A percentile compares a stretch with the other conserved stretches of the same genome.
These are phyloP conservation scores for Hyles vespertilio DNA, from an alignment of 1,140 invertebrate species.

Conservation along the genomic window DNA sequence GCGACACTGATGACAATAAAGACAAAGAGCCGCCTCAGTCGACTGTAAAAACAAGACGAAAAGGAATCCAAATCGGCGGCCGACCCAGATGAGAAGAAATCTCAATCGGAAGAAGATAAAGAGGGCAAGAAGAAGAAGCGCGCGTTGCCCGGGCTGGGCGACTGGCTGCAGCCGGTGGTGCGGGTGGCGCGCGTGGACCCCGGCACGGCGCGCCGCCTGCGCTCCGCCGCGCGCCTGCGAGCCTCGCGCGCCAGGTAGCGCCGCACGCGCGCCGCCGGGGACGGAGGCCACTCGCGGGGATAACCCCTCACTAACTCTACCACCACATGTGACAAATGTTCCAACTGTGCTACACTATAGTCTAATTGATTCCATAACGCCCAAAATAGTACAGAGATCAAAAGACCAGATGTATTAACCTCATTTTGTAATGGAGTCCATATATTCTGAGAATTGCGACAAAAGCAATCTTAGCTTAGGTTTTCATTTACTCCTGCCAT, in stretches of 20 bases:
- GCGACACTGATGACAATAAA: conserved; percentile 20
- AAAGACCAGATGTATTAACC: too few species aligned
- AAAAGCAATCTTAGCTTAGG: not conserved
- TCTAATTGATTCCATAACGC: too few species aligned
- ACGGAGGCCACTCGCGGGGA: too few species aligned
- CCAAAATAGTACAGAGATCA: too few species aligned
- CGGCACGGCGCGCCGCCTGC: conserved; percentile 39
- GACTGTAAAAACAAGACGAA: not conserved
- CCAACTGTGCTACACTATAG: too few species aligned
- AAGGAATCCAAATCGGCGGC: conserved; percentile 14
- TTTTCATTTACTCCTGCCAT: too few species aligned
- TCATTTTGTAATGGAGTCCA: not conserved
- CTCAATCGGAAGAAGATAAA: conserved; percentile 24
- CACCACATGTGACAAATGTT: too few species aligned
- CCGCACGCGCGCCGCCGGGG: conserved; percentile 7
- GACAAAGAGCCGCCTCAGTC: conserved; percentile 17
- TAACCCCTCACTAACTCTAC: too few species aligned
- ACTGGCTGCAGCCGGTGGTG: conserved; percentile 65
- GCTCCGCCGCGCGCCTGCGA: conserved; percentile 43
- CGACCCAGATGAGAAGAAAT: conserved; percentile 37
- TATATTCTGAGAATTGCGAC: not conserved
- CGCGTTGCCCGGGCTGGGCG: conserved; percentile 34
- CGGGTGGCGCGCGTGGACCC: conserved; percentile 65
- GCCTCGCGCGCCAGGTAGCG: conserved; percentile 46
- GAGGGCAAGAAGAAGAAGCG: conserved; percentile 34